Evolutionary conservation across 2,888 invertebrate species (phyloP), one percentile per base, ranked within the genome.

Genomic region (Auanema sp.): DNA sequence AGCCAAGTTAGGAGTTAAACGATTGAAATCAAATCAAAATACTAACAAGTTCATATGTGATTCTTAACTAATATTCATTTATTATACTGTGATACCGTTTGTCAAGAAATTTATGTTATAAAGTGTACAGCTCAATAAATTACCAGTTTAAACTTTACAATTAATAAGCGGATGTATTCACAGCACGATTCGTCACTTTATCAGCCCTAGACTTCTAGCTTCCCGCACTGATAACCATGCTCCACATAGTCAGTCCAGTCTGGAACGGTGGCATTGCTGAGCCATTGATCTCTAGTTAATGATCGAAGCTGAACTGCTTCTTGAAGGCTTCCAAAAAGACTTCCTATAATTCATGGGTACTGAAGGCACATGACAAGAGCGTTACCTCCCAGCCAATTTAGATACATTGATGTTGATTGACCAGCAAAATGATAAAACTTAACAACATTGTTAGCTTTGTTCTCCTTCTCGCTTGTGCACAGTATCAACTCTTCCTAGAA

Each of bases 401-500:
- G 21, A 16, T 47, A 18, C 47, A 47, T 18, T 18, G 21, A 47
- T 47, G 47, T 47, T 8, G 47, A 47, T 47, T 18, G 16, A 18
- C 21, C 47, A 47, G 47, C 5, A 47, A 69, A 69, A 42, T 64
- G 64, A 58, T 66, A 69, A 40, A 69, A 69, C 16, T 57, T 64
- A 2, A 69, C 62, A 40, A 44, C 52, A 55, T 66, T 66, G 1
- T 66, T 62, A n/a, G 51, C 53, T 43, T 66, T 69, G n/a, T 56
- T 54, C 12, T 25, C 18, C 24, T 60, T 60, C 16, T 60, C 63
- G 16, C 64, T 21, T 53, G 3, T 60, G 14, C 57, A 40, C 1
- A 10, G 2, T 40, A 56, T n/a, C 1, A 66, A 43, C 40, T 66
- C 63, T 63, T 66, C 50, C 64, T 68, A 58, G 11, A 63, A n/a